phyloP scores from a whole-genome alignment of 2,797 vertebrate genomes.

The Acanthurus leucopareius region DNA sequence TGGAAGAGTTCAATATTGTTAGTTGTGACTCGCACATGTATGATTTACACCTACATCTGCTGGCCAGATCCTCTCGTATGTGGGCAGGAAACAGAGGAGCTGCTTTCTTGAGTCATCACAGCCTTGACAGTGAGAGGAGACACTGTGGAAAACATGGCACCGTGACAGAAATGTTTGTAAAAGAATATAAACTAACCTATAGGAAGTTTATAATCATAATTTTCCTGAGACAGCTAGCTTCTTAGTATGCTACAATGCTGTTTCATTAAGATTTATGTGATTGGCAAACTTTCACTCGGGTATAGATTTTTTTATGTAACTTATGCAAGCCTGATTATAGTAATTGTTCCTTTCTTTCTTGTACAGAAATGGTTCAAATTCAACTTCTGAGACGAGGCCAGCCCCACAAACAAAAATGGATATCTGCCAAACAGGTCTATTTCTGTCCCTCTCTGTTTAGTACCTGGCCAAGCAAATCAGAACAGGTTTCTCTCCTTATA shows the following conservation, averaged over 20 bases:
- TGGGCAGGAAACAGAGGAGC: constrained; percentile 57
- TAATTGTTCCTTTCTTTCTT: constrained; percentile 3
- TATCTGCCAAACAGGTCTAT: constrained; percentile 34
- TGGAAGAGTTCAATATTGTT: no score
- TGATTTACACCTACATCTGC: background rate
- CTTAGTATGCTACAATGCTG: background rate
- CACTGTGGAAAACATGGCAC: constrained; percentile 33
- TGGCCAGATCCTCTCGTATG: constrained; percentile 47
- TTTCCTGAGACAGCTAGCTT: background rate
- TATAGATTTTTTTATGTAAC: constrained; percentile 1
- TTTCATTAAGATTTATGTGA: background rate
- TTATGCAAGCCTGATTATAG: background rate
- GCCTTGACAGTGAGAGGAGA: constrained; percentile 46
- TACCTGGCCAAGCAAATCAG: constrained; percentile 46
- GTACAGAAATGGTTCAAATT: constrained; percentile 12
- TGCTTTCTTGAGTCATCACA: constrained; percentile 53
- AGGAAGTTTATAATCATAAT: background rate
- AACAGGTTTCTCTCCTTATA: constrained; percentile 52
- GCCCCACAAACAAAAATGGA: constrained; percentile 25
- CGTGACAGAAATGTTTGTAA: constrained; percentile 6
- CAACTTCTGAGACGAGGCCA: constrained; percentile 13
- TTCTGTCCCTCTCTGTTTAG: constrained; percentile 33
- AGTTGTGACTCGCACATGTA: no score
- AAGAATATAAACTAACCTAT: background rate
- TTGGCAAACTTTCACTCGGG: background rate